These are phyloP conservation scores for Astreopora myriophthalma DNA, from an alignment of 64 coral and sea anemone genomes.

Conservation along the genomic window DNA sequence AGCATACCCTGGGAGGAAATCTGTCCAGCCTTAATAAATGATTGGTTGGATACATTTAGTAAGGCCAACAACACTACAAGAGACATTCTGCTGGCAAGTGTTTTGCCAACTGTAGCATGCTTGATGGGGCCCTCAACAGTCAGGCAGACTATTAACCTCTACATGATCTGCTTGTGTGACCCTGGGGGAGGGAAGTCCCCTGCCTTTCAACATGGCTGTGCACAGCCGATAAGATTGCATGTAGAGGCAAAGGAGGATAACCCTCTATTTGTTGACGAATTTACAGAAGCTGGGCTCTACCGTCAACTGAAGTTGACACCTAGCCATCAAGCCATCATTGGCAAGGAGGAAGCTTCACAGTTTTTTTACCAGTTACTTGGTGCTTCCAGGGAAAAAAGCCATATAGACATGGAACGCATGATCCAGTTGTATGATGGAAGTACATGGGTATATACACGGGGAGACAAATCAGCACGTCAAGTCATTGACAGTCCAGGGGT, in stretches of 20 bases:
- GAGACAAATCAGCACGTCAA: neutral
- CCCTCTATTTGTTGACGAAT: conserved; percentile 46
- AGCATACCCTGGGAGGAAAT: conserved; percentile 6
- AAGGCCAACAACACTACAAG: conserved; percentile 39
- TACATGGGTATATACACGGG: conserved; percentile 8
- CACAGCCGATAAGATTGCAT: conserved; percentile 21
- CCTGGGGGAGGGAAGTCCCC: conserved; percentile 31
- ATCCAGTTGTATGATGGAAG: neutral
- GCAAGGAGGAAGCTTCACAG: conserved; percentile 53
- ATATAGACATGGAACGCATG: neutral
- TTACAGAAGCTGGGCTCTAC: conserved; percentile 50
- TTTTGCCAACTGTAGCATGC: conserved; percentile 23
- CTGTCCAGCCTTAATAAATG: neutral
- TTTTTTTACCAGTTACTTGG: conserved; percentile 21
- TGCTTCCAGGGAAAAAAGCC: conserved; percentile 8
- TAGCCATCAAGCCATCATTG: conserved; percentile 39
- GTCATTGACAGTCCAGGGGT: neutral
- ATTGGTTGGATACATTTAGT: conserved; percentile 1
- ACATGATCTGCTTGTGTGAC: conserved; percentile 5
- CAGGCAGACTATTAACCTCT: conserved; percentile 29
- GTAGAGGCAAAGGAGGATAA: neutral
- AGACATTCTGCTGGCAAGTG: conserved; percentile 19
- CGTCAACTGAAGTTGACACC: conserved; percentile 18
- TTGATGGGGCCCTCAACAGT: conserved; percentile 22
- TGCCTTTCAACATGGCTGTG: conserved; percentile 30